These are phyloP conservation scores for Pomatorhinus ruficollis DNA, from an alignment of 2,113 vertebrate species.

Conservation along the genomic window DNA sequence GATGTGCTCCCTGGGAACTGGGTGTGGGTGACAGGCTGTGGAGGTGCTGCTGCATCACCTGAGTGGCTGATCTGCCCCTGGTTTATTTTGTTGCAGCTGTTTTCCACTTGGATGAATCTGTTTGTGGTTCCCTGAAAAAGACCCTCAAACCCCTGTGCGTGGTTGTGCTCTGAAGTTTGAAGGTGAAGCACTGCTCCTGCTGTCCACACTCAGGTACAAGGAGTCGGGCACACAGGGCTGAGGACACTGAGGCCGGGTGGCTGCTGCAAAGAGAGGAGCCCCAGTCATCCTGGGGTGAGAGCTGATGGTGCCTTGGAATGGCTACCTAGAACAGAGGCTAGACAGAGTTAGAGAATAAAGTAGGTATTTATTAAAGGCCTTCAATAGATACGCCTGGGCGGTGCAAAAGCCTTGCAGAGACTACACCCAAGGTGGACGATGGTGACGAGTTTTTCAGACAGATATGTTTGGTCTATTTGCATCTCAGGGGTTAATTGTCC, in stretches of 20 bases:
- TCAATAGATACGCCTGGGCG: not conserved
- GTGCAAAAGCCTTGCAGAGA: not conserved
- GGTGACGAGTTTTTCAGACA: not conserved
- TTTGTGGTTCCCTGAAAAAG: not conserved
- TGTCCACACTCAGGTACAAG: not conserved
- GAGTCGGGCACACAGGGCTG: rapidly evolving
- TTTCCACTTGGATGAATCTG: not conserved
- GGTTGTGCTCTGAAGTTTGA: not conserved
- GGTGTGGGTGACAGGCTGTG: rapidly evolving
- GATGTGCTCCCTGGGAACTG: not conserved
- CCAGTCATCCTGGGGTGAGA: rapidly evolving
- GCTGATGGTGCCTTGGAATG: not conserved
- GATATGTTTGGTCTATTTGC: not conserved
- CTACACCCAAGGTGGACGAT: rapidly evolving
- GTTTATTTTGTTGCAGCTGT: not conserved
- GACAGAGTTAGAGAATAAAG: not conserved
- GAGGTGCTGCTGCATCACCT: conserved; percentile 10
- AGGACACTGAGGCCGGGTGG: rapidly evolving
- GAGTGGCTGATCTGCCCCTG: not conserved
- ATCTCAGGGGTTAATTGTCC: not conserved
- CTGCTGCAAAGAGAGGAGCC: not conserved
- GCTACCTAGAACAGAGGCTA: not conserved
- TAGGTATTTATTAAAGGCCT: not conserved
- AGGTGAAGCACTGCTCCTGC: not conserved
- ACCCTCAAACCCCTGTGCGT: rapidly evolving